Percentiles rank a stretch among this genome's conserved stretches.
These are phyloP conservation scores for Phaedon cochleariae DNA, from an alignment of 2,888 invertebrate genomes.

Conservation along the genomic window DNA sequence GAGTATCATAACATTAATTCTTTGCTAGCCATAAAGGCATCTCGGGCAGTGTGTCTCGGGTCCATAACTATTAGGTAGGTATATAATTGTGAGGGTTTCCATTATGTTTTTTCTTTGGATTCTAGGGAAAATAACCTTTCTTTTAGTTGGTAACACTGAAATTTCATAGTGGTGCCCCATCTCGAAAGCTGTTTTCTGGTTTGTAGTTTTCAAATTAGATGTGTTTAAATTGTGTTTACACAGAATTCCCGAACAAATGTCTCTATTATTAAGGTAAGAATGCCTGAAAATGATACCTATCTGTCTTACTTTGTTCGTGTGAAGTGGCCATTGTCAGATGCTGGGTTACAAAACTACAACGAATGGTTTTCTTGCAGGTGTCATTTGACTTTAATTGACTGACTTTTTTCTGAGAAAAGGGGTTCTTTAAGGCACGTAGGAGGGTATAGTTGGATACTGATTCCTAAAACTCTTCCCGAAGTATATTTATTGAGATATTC, in stretches of 20 bases:
- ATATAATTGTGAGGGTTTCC: conserved; percentile 4
- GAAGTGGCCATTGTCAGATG: conserved; percentile 28
- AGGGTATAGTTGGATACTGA: background rate
- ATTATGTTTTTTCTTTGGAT: conserved; percentile 24
- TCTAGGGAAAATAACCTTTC: background rate
- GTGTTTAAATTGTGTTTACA: conserved; percentile 48
- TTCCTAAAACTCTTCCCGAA: no score
- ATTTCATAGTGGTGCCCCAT: conserved; percentile 32
- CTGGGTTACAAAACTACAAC: conserved; percentile 23
- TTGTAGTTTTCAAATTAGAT: conserved; percentile 49
- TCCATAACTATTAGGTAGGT: background rate
- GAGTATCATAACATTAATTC: background rate
- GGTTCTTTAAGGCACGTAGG: background rate
- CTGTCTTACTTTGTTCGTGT: conserved; percentile 39
- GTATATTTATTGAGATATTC: no score
- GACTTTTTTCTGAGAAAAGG: conserved; percentile 26
- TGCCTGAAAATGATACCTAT: conserved; percentile 47
- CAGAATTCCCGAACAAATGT: conserved; percentile 47
- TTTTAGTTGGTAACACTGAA: conserved; percentile 13
- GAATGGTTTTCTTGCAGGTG: conserved; percentile 35
- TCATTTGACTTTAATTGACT: conserved; percentile 30
- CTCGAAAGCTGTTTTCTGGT: conserved; percentile 43
- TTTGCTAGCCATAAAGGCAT: background rate
- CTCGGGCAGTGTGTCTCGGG: no score
- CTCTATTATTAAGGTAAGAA: conserved; percentile 45